Percentiles rank a stretch among this genome's conserved stretches.
Conservation (phyloP, 2,888 invertebrate genomes). For the Pinctada fucata region DNA sequence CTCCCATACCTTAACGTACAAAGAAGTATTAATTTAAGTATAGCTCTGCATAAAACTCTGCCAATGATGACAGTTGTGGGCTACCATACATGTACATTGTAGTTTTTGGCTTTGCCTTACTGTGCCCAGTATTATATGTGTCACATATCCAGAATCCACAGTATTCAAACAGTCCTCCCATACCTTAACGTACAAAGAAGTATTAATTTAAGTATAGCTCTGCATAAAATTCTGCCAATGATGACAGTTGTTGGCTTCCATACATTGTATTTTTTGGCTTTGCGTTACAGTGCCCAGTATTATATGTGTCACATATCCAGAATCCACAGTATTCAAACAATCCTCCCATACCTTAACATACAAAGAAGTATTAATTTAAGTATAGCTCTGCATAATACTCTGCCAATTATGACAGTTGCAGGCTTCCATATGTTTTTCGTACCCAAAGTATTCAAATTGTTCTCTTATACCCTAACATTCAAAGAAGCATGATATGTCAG, state of each 20-base stretch:
- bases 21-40: background rate
- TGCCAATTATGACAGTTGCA: constrained; percentile 84
- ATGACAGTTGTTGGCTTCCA: constrained; percentile 85
- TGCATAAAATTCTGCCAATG: constrained; percentile 85
- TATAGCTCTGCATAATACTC: constrained; percentile 80
- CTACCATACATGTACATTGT: constrained; percentile 66
- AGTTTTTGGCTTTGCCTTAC: too few relatives aligned
- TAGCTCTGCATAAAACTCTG: constrained; percentile 81
- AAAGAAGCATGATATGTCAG: background rate
- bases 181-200: constrained; percentile 79
- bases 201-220: constrained; percentile 66
- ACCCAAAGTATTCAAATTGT: constrained; percentile 91
- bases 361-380: background rate
- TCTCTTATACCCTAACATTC: constrained; percentile 87
- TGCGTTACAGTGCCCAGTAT: constrained; percentile 84
- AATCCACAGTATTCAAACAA: constrained; percentile 93
- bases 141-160: constrained; percentile 92
- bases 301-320: constrained; percentile 92
- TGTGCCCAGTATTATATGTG: constrained; percentile 86
- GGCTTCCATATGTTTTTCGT: constrained; percentile 91
- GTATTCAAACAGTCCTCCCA: constrained; percentile 94
- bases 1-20: constrained; percentile 86
- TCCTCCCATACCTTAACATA: constrained; percentile 88
- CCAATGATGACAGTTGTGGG: constrained; percentile 84
- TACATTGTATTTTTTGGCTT: constrained; percentile 91